phyloP scores from a whole-genome alignment of 2,797 vertebrate species.

The Galagoides demidoff region DNA sequence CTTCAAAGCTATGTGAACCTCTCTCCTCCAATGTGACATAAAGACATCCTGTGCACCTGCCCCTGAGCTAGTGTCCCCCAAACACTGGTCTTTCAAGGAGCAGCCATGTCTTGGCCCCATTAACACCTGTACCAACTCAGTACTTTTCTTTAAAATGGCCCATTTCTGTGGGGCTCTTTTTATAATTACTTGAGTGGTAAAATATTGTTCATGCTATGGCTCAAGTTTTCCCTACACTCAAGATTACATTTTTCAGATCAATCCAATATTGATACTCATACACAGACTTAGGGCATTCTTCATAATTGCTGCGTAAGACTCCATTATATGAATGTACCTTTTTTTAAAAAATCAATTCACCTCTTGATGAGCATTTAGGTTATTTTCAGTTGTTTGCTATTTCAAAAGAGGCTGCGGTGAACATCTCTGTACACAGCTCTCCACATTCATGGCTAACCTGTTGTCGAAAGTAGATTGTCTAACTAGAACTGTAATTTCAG shows the following conservation, averaged over 20 bases:
- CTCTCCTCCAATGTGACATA: accelerated
- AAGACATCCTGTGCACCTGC: accelerated
- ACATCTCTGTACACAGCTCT: accelerated
- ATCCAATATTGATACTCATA: not conserved
- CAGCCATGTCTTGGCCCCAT: accelerated
- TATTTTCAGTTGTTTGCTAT: not conserved
- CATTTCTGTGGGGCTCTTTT: too few species aligned
- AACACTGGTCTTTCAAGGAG: not conserved
- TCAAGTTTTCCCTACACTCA: not conserved
- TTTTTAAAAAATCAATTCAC: not conserved
- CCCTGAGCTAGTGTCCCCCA: not conserved
- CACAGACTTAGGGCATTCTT: not conserved
- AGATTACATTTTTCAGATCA: too few species aligned
- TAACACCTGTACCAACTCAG: not conserved
- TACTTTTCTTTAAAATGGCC: too few species aligned
- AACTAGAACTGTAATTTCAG: not conserved
- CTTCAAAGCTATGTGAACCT: not conserved
- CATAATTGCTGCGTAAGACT: not conserved
- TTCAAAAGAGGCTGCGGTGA: not conserved
- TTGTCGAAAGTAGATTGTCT: not conserved
- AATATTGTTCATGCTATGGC: too few species aligned
- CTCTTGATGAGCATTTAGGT: not conserved
- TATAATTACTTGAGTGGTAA: not conserved
- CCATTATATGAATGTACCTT: not conserved
- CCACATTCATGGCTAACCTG: too few species aligned